Evolutionary conservation across 2,797 vertebrate species (phyloP), one percentile per base, ranked within the genome.

Genomic region (Tadarida brasiliensis): DNA sequence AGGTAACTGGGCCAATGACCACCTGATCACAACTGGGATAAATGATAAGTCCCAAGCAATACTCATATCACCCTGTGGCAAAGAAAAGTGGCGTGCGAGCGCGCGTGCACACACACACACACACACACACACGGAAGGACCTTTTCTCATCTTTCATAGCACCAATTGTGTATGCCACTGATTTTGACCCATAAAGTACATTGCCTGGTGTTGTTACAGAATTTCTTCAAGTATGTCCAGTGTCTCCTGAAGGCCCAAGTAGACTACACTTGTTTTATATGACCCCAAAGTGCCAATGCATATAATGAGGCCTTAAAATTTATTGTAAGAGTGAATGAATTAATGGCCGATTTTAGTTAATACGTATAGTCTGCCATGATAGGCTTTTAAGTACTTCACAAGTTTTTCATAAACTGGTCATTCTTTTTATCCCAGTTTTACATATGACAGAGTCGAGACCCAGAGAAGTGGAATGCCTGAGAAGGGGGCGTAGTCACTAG

Each of bases 291-390:
- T 88, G n/a, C 47, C 51, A 61, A n/a, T 73, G 35, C 39, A 71
- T 61, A 26, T n/a, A 77, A 33, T 61, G 35, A 7, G 67, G 12
- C 16, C n/a, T 87, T 92, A 44, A 33, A 71, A 24, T 71, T 44
- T 87, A 86, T 56, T 73, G 22, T 89, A 76, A 35, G 35, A 63
- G 47, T 78, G 39, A 92, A 67, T 28, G 49, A 35, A 82, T 80
- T 65, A 89, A 68, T 26, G 49, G 47, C 24, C 67, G 63, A 16
- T 76, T 91, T 94, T 68, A 70, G 76, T 93, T 78, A 85, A 12
- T 68, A 54, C 56, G 19, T 44, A 35, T 10, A 61, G 47, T 54
- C 51, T 33, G 10, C 70, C 26, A 67, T 17, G 16, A 28, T 73
- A 44, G 14, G 22, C 73, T 94, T 95, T 65, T 51, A 63, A 11